Evolutionary conservation across 1,140 invertebrate genomes (phyloP).

Genomic region (Penaeus chinensis): DNA sequence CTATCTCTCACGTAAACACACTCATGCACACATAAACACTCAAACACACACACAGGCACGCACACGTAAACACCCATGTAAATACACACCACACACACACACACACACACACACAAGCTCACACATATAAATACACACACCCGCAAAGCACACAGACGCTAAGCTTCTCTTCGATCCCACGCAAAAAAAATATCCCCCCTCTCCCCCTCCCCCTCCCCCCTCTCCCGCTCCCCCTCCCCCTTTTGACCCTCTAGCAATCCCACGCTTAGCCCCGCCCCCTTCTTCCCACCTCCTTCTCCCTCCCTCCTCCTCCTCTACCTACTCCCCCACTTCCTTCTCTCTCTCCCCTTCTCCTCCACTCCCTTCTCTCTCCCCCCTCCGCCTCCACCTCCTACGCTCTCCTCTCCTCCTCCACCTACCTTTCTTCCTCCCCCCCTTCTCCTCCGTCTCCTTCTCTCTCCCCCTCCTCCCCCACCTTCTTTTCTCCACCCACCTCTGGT

Average conservation of each 20-base stretch:
- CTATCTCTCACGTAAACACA: no score
- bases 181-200: no score
- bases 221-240: background rate
- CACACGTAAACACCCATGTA: background rate
- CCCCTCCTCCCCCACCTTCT: background rate
- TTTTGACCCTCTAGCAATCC: no score
- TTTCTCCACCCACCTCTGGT: background rate
- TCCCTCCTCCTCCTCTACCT: background rate
- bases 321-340: background rate
- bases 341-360: background rate
- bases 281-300: background rate
- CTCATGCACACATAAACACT: background rate
- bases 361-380: background rate
- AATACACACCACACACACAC: background rate
- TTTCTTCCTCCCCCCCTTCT: background rate
- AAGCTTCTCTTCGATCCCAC: no score
- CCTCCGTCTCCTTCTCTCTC: background rate
- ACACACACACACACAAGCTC: background rate
- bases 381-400: background rate
- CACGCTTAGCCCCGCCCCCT: no score
- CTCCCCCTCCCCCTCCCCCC: no score
- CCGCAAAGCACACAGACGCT: no score
- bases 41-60: slow-evolving; percentile 8
- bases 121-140: no score
- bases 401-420: background rate